Evolutionary conservation across 2,888 invertebrate genomes (phyloP), one percentile per base, ranked within the genome.

Genomic region (Coecobrya sp.): DNA sequence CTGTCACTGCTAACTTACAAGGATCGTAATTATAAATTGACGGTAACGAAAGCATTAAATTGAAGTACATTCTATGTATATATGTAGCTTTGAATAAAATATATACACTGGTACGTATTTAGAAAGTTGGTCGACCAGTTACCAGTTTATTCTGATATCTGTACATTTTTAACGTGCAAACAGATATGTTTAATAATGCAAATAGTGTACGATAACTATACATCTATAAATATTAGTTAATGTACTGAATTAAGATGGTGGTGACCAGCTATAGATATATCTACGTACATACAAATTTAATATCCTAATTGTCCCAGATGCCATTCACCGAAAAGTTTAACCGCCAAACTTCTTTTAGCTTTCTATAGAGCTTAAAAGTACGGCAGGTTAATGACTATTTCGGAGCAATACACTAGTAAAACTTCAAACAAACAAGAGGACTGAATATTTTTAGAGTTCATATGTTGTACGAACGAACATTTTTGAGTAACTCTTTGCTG

Each of bases 391-490:
- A 5, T 27, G 25, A 25, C 65, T 65, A 10, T 27, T 65, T 65
- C 5, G 65, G 4, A 65, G 65, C 27, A 65, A 11, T 65, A 27
- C 22, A 65, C 65, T 25, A 19, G n/a, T 25, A 65, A 65, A 65
- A 65, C 25, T 65, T 65, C 27, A 65, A 65, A 27, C 65, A 65
- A 27, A 27, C 25, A 65, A 65, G 55, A 55, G 55, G 25, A 22
- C 65, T 22, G 27, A 65, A 65, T 65, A 27, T 25, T 65, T 25
- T 55, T n/a, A 55, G 65, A 65, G 65, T 65, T 11, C 27, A 27
- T 65, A 25, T 65, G 25, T 11, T 27, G 30, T 30, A 68, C 16
- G 4, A 22, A n/a, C n/a, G n/a, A n/a, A n/a, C 16, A 68, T 30
- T 68, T 68, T 68, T 30, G 11, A 68, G 30, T 30, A 68, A 68